phyloP scores from a whole-genome alignment of 2,113 vertebrate genomes.

The Crotalus helleri region DNA sequence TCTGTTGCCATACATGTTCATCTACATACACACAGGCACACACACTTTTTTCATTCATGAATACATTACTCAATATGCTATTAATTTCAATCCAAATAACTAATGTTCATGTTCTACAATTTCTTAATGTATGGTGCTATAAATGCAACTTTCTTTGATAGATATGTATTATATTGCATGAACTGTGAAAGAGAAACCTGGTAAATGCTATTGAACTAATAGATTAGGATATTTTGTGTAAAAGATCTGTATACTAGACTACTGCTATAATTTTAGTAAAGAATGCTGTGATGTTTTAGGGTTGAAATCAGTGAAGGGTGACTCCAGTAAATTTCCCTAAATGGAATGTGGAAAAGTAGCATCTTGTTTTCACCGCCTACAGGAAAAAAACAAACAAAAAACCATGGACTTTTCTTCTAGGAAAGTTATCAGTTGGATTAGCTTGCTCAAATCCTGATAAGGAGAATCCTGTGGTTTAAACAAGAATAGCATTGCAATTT shows the following conservation, averaged over 20 bases:
- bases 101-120: neutral
- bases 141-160: neutral
- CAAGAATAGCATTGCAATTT: neutral
- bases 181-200: neutral
- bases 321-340: neutral
- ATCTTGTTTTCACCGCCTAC: neutral
- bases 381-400: fast-evolving
- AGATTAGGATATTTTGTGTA: neutral
- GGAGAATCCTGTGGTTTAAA: neutral
- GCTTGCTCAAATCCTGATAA: neutral
- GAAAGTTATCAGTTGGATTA: neutral
- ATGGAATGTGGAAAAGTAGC: neutral
- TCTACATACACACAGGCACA: neutral
- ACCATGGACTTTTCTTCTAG: neutral
- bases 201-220: neutral
- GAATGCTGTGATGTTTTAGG: neutral
- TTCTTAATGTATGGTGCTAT: neutral
- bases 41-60: neutral
- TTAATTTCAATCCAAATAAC: neutral
- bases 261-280: neutral
- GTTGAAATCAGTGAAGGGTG: neutral
- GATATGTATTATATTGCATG: neutral
- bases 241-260: neutral
- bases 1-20: neutral
- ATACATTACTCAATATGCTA: neutral